Evolutionary conservation across 2,113 vertebrate genomes (phyloP).

Genomic region (Toxostoma redivivum): DNA sequence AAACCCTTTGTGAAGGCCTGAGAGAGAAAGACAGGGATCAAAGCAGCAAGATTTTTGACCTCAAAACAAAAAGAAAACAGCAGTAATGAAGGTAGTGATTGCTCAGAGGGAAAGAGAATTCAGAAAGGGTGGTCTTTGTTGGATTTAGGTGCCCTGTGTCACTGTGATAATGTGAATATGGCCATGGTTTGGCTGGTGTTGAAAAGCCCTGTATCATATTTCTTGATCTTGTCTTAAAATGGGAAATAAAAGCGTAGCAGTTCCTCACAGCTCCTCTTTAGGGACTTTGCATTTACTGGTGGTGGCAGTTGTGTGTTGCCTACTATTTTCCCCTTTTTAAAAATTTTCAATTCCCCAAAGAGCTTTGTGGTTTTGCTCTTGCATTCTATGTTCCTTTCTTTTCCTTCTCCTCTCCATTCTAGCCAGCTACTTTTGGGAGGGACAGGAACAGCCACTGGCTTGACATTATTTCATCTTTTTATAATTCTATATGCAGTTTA

Average conservation of each 20-base stretch:
- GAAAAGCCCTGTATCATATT: neutral
- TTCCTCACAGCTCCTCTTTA: neutral
- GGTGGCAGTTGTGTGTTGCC: neutral
- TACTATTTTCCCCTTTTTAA: rapidly evolving
- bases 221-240: neutral
- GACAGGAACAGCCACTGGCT: neutral
- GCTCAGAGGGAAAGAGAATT: neutral
- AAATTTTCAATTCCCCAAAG: neutral
- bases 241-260: neutral
- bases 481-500: neutral
- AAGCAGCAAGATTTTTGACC: neutral
- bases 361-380: neutral
- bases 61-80: neutral
- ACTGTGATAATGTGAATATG: neutral
- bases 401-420: neutral
- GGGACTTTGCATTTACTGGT: neutral
- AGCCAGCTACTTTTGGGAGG: neutral
- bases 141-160: neutral
- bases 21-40: neutral
- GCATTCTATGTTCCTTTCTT: neutral
- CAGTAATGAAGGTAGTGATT: neutral
- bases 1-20: neutral
- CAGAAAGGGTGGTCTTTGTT: neutral
- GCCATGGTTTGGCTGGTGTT: neutral
- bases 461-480: neutral